These are phyloP conservation scores for Dendrophyllia cribrosa DNA, from an alignment of 64 coral and sea anemone species.

Conservation along the genomic window DNA sequence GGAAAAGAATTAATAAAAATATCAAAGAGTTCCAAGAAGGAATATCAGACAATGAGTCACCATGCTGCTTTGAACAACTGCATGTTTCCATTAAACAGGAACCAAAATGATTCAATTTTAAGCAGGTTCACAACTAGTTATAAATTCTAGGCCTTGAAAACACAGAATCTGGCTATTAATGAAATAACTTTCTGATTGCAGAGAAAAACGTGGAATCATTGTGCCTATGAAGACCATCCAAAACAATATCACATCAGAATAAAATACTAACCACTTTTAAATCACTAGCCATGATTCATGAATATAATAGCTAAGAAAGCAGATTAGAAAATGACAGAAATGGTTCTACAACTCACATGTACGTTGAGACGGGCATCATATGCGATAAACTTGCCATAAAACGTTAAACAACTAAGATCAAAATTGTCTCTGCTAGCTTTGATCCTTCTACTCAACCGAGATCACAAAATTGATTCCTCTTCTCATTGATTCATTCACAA, in stretches of 20 bases:
- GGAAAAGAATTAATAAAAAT: neutral
- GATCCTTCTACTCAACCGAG: neutral
- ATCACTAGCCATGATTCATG: neutral
- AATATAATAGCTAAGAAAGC: neutral
- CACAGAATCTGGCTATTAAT: neutral
- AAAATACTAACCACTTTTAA: slow-evolving; percentile 10
- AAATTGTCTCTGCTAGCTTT: neutral
- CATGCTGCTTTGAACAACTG: neutral
- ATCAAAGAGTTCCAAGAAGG: no score
- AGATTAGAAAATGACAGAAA: neutral
- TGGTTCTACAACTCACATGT: slow-evolving; percentile 27
- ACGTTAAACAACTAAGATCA: neutral
- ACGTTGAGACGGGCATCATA: slow-evolving; percentile 76
- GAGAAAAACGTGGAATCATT: neutral
- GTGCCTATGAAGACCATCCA: neutral
- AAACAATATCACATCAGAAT: slow-evolving; percentile 23
- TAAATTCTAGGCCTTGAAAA: neutral
- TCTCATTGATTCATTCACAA: slow-evolving; percentile 68
- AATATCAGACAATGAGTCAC: neutral
- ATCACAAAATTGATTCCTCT: slow-evolving; percentile 22
- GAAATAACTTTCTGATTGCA: neutral
- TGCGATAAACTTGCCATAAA: slow-evolving; percentile 37
- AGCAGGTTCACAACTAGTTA: neutral
- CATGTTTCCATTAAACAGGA: neutral
- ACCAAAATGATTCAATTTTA: neutral